Evolutionary conservation across 1,140 invertebrate genomes (phyloP), one percentile per base, ranked within the genome.

Genomic region (honey bee (Apis mellifera)): DNA sequence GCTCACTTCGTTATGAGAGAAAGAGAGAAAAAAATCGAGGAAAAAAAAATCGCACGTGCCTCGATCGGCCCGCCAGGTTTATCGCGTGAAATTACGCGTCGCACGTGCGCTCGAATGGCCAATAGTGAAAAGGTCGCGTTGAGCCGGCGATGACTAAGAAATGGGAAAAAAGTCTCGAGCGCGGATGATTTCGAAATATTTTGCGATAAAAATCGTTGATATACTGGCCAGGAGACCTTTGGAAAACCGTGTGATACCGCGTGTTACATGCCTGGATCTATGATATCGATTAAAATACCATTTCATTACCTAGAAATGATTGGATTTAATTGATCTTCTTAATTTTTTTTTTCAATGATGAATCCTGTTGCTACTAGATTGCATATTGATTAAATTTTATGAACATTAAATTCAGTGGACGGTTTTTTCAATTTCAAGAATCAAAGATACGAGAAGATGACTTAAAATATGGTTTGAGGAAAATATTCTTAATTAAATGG

Each of bases 121-220:
- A 23, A 26, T 42, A 55, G 54, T 42, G 59, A 62, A 75, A 70
- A 62, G 73, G 73, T 75, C 73, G 73, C 4, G 19, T 57, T 42
- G 54, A 72, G 3, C 9, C 26, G 3, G 9, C 15, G n/a, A 57
- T 9, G 70, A 12, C 7, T 42, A 21, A 23, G 59, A 52, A 52
- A 74, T 50, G 73, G 59, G 32, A 52, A 64, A 60, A 64, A 60
- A 75, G 17, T 23, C n/a, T 48, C 9, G n/a, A 11, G 4, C 21
- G 71, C 32, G 71, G 71, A 73, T 32, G 48, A 54, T 75, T 75
- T 75, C 73, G 73, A 75, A 75, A 75, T 59, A 59, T 64, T 62
- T 50, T 57, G 21, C 57, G 42, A 52, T 21, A 64, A 62, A 42
- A 59, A 48, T 50, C 19, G 15, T 68, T 77, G 75, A 77, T 68